These are phyloP conservation scores for Lordiphosa clarofinis DNA, from an alignment of 1,140 invertebrate genomes.

Conservation along the genomic window DNA sequence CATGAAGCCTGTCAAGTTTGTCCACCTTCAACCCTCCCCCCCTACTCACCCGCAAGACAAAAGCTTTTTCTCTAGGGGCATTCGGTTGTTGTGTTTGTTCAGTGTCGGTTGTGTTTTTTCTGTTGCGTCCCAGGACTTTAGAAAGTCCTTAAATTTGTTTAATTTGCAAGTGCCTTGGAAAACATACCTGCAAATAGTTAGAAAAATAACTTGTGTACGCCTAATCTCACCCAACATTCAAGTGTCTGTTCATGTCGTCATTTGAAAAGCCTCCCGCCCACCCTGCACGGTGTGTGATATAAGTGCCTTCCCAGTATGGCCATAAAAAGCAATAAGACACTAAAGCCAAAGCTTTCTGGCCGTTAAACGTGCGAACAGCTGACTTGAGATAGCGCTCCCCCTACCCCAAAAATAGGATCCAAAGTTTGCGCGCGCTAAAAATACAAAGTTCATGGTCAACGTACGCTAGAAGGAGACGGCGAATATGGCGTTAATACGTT, in stretches of 20 bases:
- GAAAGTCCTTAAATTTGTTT: neutral
- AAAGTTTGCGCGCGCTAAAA: slow-evolving; percentile 28
- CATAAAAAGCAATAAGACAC: slow-evolving; percentile 35
- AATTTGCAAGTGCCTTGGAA: neutral
- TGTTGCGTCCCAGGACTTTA: neutral
- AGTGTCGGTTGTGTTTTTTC: slow-evolving; percentile 11
- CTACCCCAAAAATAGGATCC: neutral
- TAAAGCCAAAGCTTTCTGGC: slow-evolving; percentile 43
- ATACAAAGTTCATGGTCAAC: slow-evolving; percentile 61
- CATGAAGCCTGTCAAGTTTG: slow-evolving; percentile 7
- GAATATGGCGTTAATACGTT: slow-evolving; percentile 86
- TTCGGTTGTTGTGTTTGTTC: slow-evolving; percentile 10
- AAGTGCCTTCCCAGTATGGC: slow-evolving; percentile 21
- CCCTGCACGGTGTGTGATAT: slow-evolving; percentile 25
- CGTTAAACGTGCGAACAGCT: slow-evolving; percentile 49
- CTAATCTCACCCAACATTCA: no score
- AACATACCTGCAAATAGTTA: neutral
- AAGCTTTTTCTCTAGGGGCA: slow-evolving; percentile 9
- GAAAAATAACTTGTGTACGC: no score
- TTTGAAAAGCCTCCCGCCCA: slow-evolving; percentile 1
- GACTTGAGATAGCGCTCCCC: slow-evolving; percentile 31
- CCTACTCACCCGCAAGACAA: no score
- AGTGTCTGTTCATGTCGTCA: no score
- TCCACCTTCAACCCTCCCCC: no score
- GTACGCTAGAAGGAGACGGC: slow-evolving; percentile 1